Conservation (phyloP, 2,113 vertebrate species). For the Euleptes europaea region DNA sequence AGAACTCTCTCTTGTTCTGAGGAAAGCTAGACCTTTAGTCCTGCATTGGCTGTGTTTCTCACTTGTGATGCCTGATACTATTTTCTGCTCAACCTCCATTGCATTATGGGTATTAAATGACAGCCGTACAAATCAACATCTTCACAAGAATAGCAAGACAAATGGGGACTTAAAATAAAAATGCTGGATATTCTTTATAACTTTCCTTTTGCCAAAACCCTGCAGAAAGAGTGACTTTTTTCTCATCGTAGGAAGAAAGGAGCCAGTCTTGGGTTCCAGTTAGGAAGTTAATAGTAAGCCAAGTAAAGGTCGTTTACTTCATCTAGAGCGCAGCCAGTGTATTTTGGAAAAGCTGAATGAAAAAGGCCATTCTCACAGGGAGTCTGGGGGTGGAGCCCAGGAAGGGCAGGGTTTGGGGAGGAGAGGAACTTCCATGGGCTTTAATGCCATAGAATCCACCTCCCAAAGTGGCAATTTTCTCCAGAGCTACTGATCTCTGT, state of each 20-base stretch:
- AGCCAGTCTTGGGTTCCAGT: neutral
- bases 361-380: neutral
- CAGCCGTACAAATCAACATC: neutral
- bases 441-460: too few relatives aligned
- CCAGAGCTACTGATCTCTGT: too few relatives aligned
- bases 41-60: neutral
- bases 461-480: too few relatives aligned
- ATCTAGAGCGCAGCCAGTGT: neutral
- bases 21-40: neutral
- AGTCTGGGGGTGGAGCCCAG: too few relatives aligned
- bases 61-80: neutral
- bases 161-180: neutral
- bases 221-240: neutral
- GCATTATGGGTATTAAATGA: neutral
- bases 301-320: neutral
- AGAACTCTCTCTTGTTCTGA: neutral
- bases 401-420: too few relatives aligned
- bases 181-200: neutral
- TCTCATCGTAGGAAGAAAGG: neutral
- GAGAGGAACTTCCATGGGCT: too few relatives aligned
- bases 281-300: neutral
- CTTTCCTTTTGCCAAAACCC: neutral
- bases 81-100: neutral
- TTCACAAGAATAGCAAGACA: neutral
- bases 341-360: neutral